Evolutionary conservation across 1,140 invertebrate genomes (phyloP).

Genomic region (Cryptotermes secundus): DNA sequence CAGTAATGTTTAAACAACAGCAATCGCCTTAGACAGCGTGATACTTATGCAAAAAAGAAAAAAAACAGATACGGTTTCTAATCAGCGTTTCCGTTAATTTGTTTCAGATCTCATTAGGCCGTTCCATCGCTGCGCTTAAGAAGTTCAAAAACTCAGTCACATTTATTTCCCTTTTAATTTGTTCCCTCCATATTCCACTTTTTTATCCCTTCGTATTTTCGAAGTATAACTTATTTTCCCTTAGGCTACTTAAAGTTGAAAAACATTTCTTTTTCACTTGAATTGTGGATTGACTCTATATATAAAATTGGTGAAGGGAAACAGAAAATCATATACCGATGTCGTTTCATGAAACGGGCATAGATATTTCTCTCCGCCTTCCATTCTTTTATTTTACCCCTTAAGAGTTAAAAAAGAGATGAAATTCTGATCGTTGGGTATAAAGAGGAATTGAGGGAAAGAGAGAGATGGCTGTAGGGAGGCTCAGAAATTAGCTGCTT

Average conservation of each 20-base stretch:
- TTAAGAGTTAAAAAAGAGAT: slow-evolving; percentile 20
- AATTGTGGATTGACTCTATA: slow-evolving; percentile 19
- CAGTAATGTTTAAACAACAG: too few relatives aligned
- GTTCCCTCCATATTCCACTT: slow-evolving; percentile 15
- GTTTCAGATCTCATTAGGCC: not conserved
- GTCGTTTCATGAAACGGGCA: not conserved
- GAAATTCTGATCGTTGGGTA: slow-evolving; percentile 12
- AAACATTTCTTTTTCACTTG: slow-evolving; percentile 27
- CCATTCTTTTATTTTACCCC: slow-evolving; percentile 9
- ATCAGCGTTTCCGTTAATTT: not conserved
- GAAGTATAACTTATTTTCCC: slow-evolving; percentile 23
- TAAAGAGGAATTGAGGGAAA: not conserved
- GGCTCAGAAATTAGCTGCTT: slow-evolving; percentile 3
- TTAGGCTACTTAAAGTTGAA: slow-evolving; percentile 23
- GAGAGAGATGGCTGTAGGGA: not conserved
- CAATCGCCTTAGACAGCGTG: too few relatives aligned
- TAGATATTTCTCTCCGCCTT: slow-evolving; percentile 16
- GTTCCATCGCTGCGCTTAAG: not conserved
- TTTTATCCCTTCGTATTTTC: slow-evolving; percentile 1
- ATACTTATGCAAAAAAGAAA: too few relatives aligned
- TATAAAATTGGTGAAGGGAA: slow-evolving; percentile 4
- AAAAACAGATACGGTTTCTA: too few relatives aligned
- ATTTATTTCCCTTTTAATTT: slow-evolving; percentile 6
- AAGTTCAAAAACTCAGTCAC: not conserved
- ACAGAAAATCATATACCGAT: slow-evolving; percentile 8